Base-by-base conservation (phyloP, 2,888 invertebrate species). In the Uropetala carovei region DNA sequence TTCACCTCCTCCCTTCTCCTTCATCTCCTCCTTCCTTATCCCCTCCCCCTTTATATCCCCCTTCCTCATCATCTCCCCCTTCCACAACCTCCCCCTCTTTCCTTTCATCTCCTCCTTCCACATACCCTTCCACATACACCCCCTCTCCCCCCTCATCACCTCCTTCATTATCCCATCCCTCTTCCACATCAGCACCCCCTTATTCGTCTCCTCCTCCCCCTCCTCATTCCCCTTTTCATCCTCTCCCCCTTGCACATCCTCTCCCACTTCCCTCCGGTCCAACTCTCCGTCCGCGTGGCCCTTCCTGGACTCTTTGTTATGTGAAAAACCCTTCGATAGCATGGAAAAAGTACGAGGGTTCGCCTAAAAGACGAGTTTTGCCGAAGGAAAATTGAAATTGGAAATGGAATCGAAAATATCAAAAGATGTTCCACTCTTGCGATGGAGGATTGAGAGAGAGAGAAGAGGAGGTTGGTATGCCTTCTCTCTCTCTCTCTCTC, bases 341-440 rank as follows among this genome's bases (percentile, higher is more conserved):
- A 30, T 27, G 60, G 30, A 16, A 60, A n/a, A 13, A 82, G 59
- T 2, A 16, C 58, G 30, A n/a, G 18, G 60, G 43, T 43, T 13
- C n/a, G 18, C 43, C 89, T 27, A 64, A 64, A 60, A 82, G 16
- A 43, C 30, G 82, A 82, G 83, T 43, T 56, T 83, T 83, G 43
- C 83, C n/a, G 18, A 57, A 60, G 18, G 89, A 89, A 83, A 30
- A 89, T 30, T 68, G 64, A 56, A 68, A 89, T 89, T 89, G 89
- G 43, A 68, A 68, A 89, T 89, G 60, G 30, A 43, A 43, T 68
- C 64, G 89, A n/a, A 89, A 68, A 58, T 18, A 89, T 57, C 60
- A 27, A 64, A 68, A 43, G 43, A 89, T 89, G 68, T 68, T 89
- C 64, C 11, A 18, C 18, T 43, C 43, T 43, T 1, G 43, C 59